Conservation (phyloP, 2,797 vertebrate species). For the Manis pentadactyla region DNA sequence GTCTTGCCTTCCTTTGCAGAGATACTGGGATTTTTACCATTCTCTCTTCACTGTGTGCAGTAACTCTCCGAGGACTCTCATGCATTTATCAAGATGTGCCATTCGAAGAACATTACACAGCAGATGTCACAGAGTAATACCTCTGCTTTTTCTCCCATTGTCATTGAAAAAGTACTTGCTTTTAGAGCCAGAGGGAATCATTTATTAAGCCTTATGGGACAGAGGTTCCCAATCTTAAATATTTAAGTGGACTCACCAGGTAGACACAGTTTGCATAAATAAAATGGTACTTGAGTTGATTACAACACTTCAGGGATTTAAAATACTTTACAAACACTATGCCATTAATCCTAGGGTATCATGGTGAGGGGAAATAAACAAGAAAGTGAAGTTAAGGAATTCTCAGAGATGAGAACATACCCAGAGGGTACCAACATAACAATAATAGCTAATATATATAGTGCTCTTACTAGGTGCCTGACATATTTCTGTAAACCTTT, state of each 20-base stretch:
- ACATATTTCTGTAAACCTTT: slow-evolving; percentile 42
- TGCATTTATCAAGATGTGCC: slow-evolving; percentile 94
- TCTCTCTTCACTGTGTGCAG: slow-evolving; percentile 94
- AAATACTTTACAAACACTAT: slow-evolving; percentile 62
- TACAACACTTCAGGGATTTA: slow-evolving; percentile 68
- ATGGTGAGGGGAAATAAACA: background rate
- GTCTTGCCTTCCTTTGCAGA: slow-evolving; percentile 85
- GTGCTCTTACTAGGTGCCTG: background rate
- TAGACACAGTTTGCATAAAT: slow-evolving; percentile 74
- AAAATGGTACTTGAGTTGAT: slow-evolving; percentile 67
- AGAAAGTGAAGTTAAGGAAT: slow-evolving; percentile 8
- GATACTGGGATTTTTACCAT: slow-evolving; percentile 92
- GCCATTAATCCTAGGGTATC: slow-evolving; percentile 50
- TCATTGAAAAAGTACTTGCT: slow-evolving; percentile 92
- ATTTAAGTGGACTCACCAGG: slow-evolving; percentile 53
- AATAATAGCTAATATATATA: background rate
- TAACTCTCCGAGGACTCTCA: slow-evolving; percentile 93
- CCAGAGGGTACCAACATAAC: background rate
- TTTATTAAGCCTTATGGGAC: slow-evolving; percentile 86
- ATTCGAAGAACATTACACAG: slow-evolving; percentile 86
- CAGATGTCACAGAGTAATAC: slow-evolving; percentile 88
- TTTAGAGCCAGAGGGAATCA: slow-evolving; percentile 92
- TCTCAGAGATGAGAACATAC: slow-evolving; percentile 36
- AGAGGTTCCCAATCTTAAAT: slow-evolving; percentile 49
- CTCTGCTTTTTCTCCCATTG: slow-evolving; percentile 89